These are phyloP conservation scores for Xenopus borealis DNA, from an alignment of 2,113 vertebrate genomes.

Conservation along the genomic window DNA sequence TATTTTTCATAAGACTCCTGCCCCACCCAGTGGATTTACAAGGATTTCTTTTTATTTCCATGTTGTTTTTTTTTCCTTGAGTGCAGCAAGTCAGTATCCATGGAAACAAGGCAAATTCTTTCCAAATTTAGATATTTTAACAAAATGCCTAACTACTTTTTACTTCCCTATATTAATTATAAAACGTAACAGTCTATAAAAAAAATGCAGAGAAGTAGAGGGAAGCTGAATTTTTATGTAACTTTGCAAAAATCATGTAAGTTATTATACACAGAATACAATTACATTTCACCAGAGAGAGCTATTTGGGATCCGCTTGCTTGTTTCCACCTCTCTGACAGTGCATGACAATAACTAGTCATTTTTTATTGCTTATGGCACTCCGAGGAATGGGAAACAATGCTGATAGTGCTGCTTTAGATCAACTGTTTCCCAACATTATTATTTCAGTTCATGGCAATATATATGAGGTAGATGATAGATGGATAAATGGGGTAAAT, in stretches of 20 bases:
- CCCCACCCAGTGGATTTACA: conserved; percentile 89
- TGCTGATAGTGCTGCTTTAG: no score
- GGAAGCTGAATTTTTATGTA: not conserved
- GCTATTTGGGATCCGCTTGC: no score
- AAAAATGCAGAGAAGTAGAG: not conserved
- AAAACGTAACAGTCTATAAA: not conserved
- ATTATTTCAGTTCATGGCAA: no score
- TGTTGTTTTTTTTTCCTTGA: conserved; percentile 41
- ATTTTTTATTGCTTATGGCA: no score
- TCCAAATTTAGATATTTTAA: conserved; percentile 55
- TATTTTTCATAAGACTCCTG: conserved; percentile 73
- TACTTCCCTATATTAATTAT: conserved; percentile 20
- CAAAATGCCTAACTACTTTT: conserved; percentile 39
- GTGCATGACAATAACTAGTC: no score
- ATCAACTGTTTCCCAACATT: no score
- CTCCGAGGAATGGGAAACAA: no score
- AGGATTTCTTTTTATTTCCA: conserved; percentile 65
- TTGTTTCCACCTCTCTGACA: no score
- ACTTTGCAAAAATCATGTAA: not conserved
- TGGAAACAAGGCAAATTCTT: conserved; percentile 53
- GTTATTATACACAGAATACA: not conserved
- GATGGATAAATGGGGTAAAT: no score
- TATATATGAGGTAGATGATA: no score
- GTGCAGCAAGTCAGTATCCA: conserved; percentile 51
- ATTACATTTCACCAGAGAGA: no score